Conservation (phyloP, 2,797 vertebrate genomes). For the Phalanger gymnotis region DNA sequence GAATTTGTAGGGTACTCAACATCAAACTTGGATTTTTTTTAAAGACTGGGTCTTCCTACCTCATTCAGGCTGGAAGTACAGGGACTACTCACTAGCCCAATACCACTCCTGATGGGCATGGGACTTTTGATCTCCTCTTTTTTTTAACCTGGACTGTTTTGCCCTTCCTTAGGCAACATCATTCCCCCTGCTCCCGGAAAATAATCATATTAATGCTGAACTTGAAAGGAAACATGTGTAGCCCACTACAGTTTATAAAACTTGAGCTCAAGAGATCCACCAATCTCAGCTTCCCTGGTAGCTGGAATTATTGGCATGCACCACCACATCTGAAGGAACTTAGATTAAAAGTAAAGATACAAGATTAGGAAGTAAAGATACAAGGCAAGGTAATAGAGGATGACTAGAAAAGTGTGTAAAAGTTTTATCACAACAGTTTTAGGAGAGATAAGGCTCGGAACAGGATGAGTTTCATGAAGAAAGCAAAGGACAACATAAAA, state of each 20-base stretch:
- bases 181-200: no score
- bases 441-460: neutral
- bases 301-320: neutral
- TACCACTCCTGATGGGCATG: no score
- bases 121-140: no score
- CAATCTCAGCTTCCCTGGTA: neutral
- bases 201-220: no score
- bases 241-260: neutral
- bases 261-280: neutral
- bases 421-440: neutral
- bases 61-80: no score
- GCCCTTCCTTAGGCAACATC: no score
- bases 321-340: neutral
- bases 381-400: neutral
- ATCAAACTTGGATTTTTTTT: no score
- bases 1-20: no score
- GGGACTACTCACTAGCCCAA: no score
- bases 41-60: no score
- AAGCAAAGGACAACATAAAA: neutral
- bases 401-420: neutral
- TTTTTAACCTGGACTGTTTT: no score
- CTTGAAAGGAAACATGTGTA: no score
- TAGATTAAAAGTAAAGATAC: neutral
- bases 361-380: neutral
- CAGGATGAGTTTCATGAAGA: neutral